These are phyloP conservation scores for Channa argus DNA, from an alignment of 2,113 vertebrate species.

Conservation along the genomic window DNA sequence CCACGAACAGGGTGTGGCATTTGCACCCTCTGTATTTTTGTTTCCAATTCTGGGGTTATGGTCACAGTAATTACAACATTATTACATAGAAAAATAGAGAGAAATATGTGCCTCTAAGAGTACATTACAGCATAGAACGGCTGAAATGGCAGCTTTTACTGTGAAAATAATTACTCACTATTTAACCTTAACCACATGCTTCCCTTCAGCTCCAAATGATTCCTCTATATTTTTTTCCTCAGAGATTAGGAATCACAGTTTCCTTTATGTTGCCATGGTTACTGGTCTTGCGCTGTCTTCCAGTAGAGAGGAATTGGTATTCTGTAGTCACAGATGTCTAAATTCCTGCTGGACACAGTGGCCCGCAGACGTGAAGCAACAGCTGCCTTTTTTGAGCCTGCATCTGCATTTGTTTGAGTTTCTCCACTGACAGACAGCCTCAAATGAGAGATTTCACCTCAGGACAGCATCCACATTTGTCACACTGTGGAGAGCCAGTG, in stretches of 20 bases:
- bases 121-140: constrained; percentile 12
- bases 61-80: constrained; percentile 58
- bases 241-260: constrained; percentile 57
- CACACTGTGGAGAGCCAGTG: constrained; percentile 9
- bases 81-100: constrained; percentile 19
- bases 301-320: constrained; percentile 60
- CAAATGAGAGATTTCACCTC: constrained; percentile 43
- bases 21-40: constrained; percentile 51
- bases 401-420: constrained; percentile 30
- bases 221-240: constrained; percentile 14
- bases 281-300: constrained; percentile 53
- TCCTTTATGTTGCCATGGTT: constrained; percentile 72
- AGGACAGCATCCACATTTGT: constrained; percentile 32
- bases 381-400: constrained; percentile 56
- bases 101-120: constrained; percentile 26
- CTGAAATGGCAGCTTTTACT: constrained; percentile 35
- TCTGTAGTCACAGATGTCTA: constrained; percentile 54
- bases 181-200: constrained; percentile 43
- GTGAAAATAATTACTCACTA: constrained; percentile 38
- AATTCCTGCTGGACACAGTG: constrained; percentile 61
- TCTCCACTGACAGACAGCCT: constrained; percentile 2
- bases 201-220: constrained; percentile 37
- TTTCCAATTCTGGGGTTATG: constrained; percentile 27
- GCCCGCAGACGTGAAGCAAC: constrained; percentile 58
- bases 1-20: constrained; percentile 51